Conservation (phyloP, 1,140 invertebrate genomes). For the Delia radicum region DNA sequence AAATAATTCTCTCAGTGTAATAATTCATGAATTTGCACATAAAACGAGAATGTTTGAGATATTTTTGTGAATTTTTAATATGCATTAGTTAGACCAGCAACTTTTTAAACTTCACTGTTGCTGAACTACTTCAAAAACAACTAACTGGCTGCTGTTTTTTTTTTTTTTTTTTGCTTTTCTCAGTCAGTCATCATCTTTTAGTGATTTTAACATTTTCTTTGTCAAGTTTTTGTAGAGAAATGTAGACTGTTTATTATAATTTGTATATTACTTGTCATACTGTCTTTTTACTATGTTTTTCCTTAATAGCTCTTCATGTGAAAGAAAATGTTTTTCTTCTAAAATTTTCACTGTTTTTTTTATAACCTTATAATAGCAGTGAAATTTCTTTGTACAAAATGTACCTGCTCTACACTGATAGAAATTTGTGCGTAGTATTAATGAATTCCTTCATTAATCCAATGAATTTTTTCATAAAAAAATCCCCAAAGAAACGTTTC, state of each 20-base stretch:
- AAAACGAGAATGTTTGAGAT: background rate
- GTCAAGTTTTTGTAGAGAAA: background rate
- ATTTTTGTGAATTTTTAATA: background rate
- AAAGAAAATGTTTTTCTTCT: background rate
- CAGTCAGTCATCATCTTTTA: background rate
- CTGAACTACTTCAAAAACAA: background rate
- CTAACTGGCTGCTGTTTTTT: background rate
- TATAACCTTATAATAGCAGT: background rate
- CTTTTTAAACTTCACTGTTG: background rate
- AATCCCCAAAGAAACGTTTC: no score
- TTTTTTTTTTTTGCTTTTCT: background rate
- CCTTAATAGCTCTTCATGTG: no score
- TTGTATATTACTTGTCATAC: background rate
- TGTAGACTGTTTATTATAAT: background rate
- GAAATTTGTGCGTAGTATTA: no score
- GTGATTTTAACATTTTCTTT: background rate
- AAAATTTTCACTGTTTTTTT: background rate
- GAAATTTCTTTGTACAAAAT: background rate
- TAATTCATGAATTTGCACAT: no score
- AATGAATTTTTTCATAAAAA: no score
- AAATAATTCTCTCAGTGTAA: no score
- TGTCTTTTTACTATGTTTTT: background rate
- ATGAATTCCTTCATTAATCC: no score
- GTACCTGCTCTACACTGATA: no score
- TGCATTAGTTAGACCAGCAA: background rate